Conservation (phyloP, 2,113 vertebrate genomes). For the Lampris megalopsis region DNA sequence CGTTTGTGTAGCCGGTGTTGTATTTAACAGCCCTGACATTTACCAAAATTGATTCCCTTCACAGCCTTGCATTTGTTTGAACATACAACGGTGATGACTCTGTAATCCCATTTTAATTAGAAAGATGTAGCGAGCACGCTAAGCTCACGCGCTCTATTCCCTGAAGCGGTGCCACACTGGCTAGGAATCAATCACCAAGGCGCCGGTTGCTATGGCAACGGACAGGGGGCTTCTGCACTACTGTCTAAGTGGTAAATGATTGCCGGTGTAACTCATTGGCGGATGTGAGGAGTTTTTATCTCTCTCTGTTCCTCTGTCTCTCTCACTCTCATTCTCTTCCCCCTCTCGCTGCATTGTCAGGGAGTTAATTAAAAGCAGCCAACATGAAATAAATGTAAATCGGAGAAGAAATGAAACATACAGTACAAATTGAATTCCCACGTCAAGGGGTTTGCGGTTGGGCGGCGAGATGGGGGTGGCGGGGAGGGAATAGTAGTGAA, state of each 20-base stretch:
- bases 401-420: constrained; percentile 92
- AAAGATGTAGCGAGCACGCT: constrained; percentile 89
- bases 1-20: constrained; percentile 71
- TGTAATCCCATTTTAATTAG: constrained; percentile 99
- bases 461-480: constrained; percentile 30
- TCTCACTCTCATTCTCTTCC: constrained; percentile 75
- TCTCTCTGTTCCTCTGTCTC: constrained; percentile 68
- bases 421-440: constrained; percentile 93
- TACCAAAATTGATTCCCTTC: constrained; percentile 88
- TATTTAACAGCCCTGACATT: constrained; percentile 89
- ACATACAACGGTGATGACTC: constrained; percentile 88
- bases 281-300: constrained; percentile 91
- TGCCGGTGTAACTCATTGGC: constrained; percentile 88
- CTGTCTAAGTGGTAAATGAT: constrained; percentile 95
- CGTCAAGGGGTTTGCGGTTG: constrained; percentile 80
- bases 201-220: constrained; percentile 91
- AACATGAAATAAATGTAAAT: constrained; percentile 97
- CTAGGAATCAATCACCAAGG: constrained; percentile 95
- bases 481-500: constrained; percentile 45
- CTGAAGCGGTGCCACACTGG: constrained; percentile 93
- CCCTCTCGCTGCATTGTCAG: constrained; percentile 87
- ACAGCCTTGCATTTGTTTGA: constrained; percentile 86
- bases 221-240: constrained; percentile 88
- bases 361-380: constrained; percentile 97
- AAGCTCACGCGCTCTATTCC: constrained; percentile 89